A percentile compares a stretch with the other conserved stretches of the same genome.
Conservation (phyloP, 2,888 invertebrate species). For the Chorisops tibialis region DNA sequence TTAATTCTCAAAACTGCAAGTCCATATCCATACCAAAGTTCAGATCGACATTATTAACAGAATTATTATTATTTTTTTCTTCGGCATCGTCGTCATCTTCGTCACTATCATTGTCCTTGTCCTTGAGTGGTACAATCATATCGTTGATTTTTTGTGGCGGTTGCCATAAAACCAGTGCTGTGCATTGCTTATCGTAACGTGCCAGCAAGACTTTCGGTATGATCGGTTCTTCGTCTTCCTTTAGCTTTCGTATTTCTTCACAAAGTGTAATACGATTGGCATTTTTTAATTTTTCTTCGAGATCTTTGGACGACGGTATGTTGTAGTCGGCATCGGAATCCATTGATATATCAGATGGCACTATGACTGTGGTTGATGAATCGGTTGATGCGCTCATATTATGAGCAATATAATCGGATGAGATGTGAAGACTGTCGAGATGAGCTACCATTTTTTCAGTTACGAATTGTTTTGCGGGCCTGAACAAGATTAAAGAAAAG, state of each 20-base stretch:
- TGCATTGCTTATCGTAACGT: conserved; percentile 68
- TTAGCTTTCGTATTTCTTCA: conserved; percentile 65
- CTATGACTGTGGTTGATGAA: conserved; percentile 5
- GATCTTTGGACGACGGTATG: conserved; percentile 44
- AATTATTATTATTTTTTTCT: conserved; percentile 46
- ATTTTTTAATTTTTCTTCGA: conserved; percentile 49
- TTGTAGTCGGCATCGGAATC: conserved; percentile 13
- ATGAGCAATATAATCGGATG: conserved; percentile 50
- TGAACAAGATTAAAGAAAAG: conserved; percentile 38
- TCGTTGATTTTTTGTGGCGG: conserved; percentile 59
- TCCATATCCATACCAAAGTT: conserved; percentile 52
- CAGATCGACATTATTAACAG: conserved; percentile 50
- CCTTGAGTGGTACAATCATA: conserved; percentile 22
- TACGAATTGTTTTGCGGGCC: conserved; percentile 69
- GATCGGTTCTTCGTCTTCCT: conserved; percentile 59
- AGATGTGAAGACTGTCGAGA: conserved; percentile 71
- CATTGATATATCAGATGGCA: conserved; percentile 38
- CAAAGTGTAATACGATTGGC: conserved; percentile 63
- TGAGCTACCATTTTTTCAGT: conserved; percentile 83
- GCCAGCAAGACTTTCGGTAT: conserved; percentile 65
- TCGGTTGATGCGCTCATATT: conserved; percentile 19
- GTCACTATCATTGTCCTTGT: conserved; percentile 30
- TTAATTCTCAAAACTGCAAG: conserved; percentile 37
- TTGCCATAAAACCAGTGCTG: conserved; percentile 78
- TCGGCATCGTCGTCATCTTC: conserved; percentile 44